A percentile compares a stretch with the other conserved stretches of the same genome.
Evolutionary conservation across 2,888 invertebrate species (phyloP).

Genomic region (Drosophila neoperkinsi): DNA sequence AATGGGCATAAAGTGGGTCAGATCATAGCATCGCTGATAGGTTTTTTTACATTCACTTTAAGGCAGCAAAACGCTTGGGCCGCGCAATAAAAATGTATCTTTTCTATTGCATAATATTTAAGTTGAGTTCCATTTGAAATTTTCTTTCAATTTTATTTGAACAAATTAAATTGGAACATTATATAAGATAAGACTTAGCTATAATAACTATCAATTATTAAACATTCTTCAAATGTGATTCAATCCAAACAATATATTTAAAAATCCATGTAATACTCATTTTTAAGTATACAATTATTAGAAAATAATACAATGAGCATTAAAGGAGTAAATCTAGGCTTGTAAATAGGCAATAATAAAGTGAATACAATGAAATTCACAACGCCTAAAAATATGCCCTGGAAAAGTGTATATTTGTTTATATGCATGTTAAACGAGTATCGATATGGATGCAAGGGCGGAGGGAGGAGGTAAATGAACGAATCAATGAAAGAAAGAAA

Average conservation of each 20-base stretch:
- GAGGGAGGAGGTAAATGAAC: slow-evolving; percentile 2
- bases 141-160: not conserved
- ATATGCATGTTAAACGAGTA: slow-evolving; percentile 40
- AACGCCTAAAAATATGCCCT: not conserved
- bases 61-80: not conserved
- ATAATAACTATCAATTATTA: not conserved
- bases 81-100: slow-evolving; percentile 4
- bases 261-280: not conserved
- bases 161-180: not conserved
- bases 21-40: slow-evolving; percentile 37
- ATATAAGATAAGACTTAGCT: not conserved
- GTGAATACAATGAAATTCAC: not conserved
- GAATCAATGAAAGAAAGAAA: slow-evolving; percentile 43
- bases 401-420: slow-evolving; percentile 19
- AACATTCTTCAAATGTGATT: not conserved
- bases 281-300: not conserved
- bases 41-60: slow-evolving; percentile 1
- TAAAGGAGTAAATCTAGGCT: not conserved
- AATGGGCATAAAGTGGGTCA: slow-evolving; percentile 69
- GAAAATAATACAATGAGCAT: not conserved
- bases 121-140: not conserved
- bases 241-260: not conserved
- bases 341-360: slow-evolving; percentile 8
- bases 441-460: not conserved
- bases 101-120: not conserved